Evolutionary conservation across 2,797 vertebrate genomes (phyloP).

Genomic region (Spizella passerina): DNA sequence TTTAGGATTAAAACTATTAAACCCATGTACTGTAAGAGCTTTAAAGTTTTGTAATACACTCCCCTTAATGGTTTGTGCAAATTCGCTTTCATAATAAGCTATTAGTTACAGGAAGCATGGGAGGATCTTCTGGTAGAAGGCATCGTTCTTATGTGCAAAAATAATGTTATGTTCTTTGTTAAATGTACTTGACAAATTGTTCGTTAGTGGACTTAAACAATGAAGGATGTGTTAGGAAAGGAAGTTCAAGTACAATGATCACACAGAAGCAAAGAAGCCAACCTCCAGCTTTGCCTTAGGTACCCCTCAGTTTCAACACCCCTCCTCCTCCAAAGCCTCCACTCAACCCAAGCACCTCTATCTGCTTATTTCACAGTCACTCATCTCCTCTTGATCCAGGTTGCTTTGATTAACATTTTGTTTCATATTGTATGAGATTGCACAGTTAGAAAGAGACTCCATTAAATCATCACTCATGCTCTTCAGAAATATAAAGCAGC

Average conservation of each 20-base stretch:
- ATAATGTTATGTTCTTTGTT: background rate
- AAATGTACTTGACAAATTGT: background rate
- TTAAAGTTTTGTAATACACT: background rate
- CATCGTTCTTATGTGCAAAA: background rate
- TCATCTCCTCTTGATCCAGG: background rate
- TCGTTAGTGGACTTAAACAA: background rate
- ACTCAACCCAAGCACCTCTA: background rate
- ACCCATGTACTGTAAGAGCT: background rate
- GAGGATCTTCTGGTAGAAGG: background rate
- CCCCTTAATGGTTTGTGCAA: background rate
- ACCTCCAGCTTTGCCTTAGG: background rate
- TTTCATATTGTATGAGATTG: background rate
- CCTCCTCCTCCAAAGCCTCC: background rate
- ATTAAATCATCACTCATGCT: background rate
- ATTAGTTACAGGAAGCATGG: background rate
- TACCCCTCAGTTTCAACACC: background rate
- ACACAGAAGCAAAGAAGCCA: background rate
- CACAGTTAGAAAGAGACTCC: background rate
- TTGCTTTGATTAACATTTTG: background rate
- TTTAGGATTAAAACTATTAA: constrained; percentile 34
- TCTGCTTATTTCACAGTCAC: background rate
- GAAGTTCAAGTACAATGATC: background rate
- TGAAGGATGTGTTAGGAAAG: background rate
- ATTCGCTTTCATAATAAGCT: background rate
- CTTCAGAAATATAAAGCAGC: background rate